phyloP scores from a whole-genome alignment of 2,113 vertebrate genomes.

The Toxotes chatareus region DNA sequence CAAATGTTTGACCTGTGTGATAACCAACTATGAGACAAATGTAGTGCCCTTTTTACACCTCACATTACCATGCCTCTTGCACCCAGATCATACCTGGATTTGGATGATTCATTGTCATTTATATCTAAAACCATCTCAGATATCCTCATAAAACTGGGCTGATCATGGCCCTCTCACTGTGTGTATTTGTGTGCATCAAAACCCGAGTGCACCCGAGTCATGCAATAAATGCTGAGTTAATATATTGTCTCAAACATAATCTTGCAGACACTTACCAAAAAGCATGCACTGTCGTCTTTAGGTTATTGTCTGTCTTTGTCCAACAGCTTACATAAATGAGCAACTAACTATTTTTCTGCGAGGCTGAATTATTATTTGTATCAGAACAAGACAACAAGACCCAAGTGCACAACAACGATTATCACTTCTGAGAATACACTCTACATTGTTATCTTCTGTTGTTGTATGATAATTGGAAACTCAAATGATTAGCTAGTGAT shows the following conservation, averaged over 20 bases:
- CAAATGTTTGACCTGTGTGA: too few relatives aligned
- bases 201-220: neutral
- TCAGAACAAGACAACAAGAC: neutral
- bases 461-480: neutral
- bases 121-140: neutral
- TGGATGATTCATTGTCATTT: neutral
- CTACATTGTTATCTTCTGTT: neutral
- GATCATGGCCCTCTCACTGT: neutral
- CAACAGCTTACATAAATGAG: neutral
- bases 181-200: neutral
- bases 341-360: neutral
- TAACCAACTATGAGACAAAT: neutral
- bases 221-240: neutral
- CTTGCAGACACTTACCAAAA: neutral
- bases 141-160: neutral
- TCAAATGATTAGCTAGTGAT: neutral
- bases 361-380: neutral
- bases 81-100: neutral
- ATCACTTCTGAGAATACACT: neutral
- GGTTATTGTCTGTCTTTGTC: neutral
- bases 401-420: neutral
- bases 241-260: conserved; percentile 5
- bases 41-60: neutral
- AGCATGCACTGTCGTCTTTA: conserved; percentile 9
- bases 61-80: neutral